Evolutionary conservation across 2,888 invertebrate genomes (phyloP).

Genomic region (Lymantria monacha): DNA sequence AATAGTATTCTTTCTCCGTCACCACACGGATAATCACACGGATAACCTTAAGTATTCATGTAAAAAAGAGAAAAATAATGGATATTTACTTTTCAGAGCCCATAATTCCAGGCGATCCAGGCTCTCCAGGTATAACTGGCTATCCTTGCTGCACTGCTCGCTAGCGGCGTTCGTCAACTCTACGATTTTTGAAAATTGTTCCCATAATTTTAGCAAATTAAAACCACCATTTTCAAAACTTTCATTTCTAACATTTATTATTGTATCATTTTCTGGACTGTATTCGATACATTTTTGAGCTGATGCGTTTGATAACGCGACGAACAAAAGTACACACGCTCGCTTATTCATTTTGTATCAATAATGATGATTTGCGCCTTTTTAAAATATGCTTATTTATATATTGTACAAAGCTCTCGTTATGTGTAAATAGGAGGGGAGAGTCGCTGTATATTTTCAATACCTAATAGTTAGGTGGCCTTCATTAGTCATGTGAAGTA

Average conservation of each 20-base stretch:
- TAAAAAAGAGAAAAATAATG: too few relatives aligned
- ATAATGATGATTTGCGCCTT: too few relatives aligned
- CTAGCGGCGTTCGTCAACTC: conserved; percentile 71
- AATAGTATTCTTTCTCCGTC: too few relatives aligned
- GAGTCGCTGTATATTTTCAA: too few relatives aligned
- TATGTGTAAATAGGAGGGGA: too few relatives aligned
- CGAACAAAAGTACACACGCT: neutral
- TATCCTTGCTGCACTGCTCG: conserved; percentile 70
- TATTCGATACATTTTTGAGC: neutral
- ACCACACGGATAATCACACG: too few relatives aligned
- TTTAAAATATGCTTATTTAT: too few relatives aligned
- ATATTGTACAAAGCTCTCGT: too few relatives aligned
- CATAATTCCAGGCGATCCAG: conserved; percentile 71
- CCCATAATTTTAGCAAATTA: conserved; percentile 65
- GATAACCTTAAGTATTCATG: too few relatives aligned
- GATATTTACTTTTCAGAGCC: conserved; percentile 80
- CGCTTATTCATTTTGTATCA: too few relatives aligned
- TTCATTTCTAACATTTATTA: conserved; percentile 57
- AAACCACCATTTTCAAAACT: conserved; percentile 50
- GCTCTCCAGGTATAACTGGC: conserved; percentile 59
- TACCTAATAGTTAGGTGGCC: too few relatives aligned
- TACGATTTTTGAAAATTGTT: conserved; percentile 65
- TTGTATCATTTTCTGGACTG: conserved; percentile 47
- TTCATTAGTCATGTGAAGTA: too few relatives aligned
- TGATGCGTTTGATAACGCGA: neutral